Conservation (phyloP, 2,888 invertebrate genomes). For the Drosophila macrospina region DNA sequence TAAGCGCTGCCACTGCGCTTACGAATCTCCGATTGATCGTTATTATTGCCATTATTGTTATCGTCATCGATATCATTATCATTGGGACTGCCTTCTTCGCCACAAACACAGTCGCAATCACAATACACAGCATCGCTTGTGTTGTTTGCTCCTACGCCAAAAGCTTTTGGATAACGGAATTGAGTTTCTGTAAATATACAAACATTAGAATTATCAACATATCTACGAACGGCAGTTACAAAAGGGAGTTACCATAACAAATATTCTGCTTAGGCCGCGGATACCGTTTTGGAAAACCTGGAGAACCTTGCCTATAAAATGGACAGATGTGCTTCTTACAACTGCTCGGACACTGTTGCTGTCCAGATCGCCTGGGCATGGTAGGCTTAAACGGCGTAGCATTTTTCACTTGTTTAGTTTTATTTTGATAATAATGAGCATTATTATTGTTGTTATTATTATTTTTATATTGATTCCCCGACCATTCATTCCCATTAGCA, state of each 20-base stretch:
- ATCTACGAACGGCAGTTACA: too few relatives aligned
- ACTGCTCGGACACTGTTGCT: neutral
- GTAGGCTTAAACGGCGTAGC: neutral
- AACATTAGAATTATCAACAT: neutral
- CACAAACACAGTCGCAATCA: neutral
- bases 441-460: neutral
- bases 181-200: neutral
- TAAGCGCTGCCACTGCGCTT: conserved; percentile 23
- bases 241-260: neutral
- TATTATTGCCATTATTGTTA: neutral
- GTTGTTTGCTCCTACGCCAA: neutral
- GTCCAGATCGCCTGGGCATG: neutral
- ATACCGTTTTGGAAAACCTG: neutral
- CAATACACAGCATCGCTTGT: neutral
- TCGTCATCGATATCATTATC: too few relatives aligned
- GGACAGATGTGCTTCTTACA: neutral
- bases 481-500: too few relatives aligned
- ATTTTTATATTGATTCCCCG: too few relatives aligned
- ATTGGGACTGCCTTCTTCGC: neutral
- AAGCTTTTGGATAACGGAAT: neutral
- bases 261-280: neutral
- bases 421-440: neutral
- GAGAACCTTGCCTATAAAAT: neutral
- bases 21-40: neutral
- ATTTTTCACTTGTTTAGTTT: neutral